Base-by-base conservation (phyloP, 2,888 invertebrate genomes). In the Ariolimax columbianus region DNA sequence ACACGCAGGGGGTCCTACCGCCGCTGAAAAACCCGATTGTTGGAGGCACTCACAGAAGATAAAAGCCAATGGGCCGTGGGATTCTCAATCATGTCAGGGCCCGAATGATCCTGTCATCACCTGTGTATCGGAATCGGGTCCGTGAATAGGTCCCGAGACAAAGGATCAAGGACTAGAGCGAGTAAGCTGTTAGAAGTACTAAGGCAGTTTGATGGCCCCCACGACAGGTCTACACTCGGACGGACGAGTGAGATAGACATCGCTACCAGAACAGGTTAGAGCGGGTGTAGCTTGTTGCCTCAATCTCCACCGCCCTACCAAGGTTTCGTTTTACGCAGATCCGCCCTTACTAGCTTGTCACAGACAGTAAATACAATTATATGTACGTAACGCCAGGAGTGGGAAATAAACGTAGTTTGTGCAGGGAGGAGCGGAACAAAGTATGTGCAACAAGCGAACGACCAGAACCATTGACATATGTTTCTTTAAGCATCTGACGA, bases 71-170 rank as follows among this genome's bases (percentile, higher is more conserved):
- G 77, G 63, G 40, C 83, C 83, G 68, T 77, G 66, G 43, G 75
- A 83, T 77, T 77, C 83, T 77, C 66, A 77, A 77, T 63, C 83
- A 83, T 66, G 83, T 40, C 83, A 77, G 47, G 40, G 38, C 36
- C 51, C 68, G 26, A 83, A 55, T 83, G 83, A 83, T 83, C 83
- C 83, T 83, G 83, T 83, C 83, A 83, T 77, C 83, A 83, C 38
- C 19, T 23, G 73, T 59, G 73, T 82, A 73, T 82, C 59, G 63
- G 82, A 75, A 77, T 47, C 66, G 75, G 23, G 75, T 36, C 63
- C 43, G 66, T 75, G 75, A 47, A 55, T 55, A 59, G 75, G n/a
- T 66, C 26, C 26, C 51, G 40, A 38, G 30, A 26, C 3, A 9
- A 23, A 43, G 77, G 40, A 36, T 30, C 30, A 38, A 63, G 36